A percentile compares a stretch with the other conserved stretches of the same genome.
phyloP scores from a whole-genome alignment of 2,888 invertebrate genomes.

The Amphipyra tragopoginis region DNA sequence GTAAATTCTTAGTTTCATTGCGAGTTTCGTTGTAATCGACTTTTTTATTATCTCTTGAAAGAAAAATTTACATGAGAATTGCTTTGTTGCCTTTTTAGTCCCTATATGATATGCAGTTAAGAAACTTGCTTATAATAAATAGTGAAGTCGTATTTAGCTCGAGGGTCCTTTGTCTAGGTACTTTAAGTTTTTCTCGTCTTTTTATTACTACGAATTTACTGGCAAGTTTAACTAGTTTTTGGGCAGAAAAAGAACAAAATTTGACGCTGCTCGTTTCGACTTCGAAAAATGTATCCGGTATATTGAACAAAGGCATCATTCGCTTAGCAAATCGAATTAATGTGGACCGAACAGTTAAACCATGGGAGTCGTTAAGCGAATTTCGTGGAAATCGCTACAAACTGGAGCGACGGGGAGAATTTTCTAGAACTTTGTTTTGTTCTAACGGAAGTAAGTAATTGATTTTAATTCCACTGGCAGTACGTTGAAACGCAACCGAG shows the following conservation, averaged over 20 bases:
- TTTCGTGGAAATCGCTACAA: constrained; percentile 69
- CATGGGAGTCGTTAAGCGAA: constrained; percentile 61
- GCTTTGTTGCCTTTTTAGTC: constrained; percentile 49
- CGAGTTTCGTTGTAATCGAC: constrained; percentile 53
- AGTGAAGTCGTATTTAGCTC: constrained; percentile 3
- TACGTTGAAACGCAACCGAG: constrained; percentile 78
- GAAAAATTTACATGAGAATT: constrained; percentile 55
- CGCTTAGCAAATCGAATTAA: constrained; percentile 53
- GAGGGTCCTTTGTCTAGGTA: not conserved
- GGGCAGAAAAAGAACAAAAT: not conserved
- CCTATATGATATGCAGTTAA: constrained; percentile 41
- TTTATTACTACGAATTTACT: not conserved
- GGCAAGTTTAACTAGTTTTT: not conserved
- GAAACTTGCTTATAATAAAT: constrained; percentile 30
- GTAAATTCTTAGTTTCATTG: constrained; percentile 67
- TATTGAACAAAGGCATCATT: constrained; percentile 36
- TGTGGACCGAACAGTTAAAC: constrained; percentile 55
- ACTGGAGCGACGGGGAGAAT: constrained; percentile 65
- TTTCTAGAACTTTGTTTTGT: constrained; percentile 77
- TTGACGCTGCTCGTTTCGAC: not conserved
- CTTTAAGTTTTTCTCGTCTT: not conserved
- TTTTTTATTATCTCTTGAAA: constrained; percentile 52
- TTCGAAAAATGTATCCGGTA: constrained; percentile 13
- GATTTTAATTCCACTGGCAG: constrained; percentile 83
- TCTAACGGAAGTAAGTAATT: constrained; percentile 78